Percentiles rank a stretch among this genome's conserved stretches.
Evolutionary conservation across 2,113 vertebrate genomes (phyloP).

Genomic region (Trogon surrucura): DNA sequence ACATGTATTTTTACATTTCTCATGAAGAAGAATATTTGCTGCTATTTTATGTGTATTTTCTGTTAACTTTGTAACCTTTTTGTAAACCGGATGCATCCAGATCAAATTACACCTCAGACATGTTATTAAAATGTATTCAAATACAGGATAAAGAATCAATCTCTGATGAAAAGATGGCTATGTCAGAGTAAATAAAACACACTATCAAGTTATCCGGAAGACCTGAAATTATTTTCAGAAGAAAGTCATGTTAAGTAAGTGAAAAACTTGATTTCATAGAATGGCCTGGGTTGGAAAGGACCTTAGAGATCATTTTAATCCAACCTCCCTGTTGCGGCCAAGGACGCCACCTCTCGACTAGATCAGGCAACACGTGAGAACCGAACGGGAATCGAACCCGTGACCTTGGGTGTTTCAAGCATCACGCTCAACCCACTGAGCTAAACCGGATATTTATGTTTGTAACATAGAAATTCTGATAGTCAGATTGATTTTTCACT

Average conservation of each 20-base stretch:
- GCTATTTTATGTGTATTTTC: background rate
- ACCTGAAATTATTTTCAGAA: background rate
- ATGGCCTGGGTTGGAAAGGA: too few species aligned
- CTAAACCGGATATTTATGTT: background rate
- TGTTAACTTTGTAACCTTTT: background rate
- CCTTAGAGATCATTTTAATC: too few species aligned
- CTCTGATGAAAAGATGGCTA: background rate
- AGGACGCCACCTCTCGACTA: too few species aligned
- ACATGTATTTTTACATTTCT: background rate
- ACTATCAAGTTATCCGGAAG: background rate
- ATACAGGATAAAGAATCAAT: background rate
- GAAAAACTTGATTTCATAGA: background rate
- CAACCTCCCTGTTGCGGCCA: too few species aligned
- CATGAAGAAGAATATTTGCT: background rate
- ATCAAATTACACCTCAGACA: background rate
- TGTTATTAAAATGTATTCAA: background rate
- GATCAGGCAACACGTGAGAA: too few species aligned
- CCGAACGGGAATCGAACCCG: too few species aligned
- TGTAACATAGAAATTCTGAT: background rate
- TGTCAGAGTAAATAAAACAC: background rate
- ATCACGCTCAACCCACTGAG: too few species aligned
- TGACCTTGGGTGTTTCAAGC: too few species aligned
- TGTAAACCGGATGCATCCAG: background rate
- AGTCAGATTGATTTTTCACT: background rate
- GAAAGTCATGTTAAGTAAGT: background rate